A percentile compares a stretch with the other conserved stretches of the same genome.
Conservation (phyloP, 2,797 vertebrate species). For the Echeneis naucrates region DNA sequence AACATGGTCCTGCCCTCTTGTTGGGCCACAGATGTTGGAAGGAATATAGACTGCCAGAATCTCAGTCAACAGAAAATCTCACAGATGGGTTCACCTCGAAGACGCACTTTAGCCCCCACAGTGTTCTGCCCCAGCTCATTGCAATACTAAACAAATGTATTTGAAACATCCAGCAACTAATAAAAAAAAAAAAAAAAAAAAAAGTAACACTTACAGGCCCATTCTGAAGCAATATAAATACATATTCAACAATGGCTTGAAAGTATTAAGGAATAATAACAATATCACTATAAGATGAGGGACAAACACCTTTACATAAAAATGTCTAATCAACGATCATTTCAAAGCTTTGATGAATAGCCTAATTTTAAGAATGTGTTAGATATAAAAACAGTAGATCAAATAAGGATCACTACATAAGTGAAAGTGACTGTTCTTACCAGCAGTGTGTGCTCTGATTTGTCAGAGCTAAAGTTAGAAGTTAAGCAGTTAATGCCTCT, state of each 20-base stretch:
- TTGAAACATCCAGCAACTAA: conserved; percentile 56
- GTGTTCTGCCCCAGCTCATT: neutral
- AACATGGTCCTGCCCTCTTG: conserved; percentile 10
- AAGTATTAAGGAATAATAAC: conserved; percentile 50
- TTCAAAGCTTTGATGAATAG: conserved; percentile 4
- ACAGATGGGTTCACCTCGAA: conserved; percentile 26
- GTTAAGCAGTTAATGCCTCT: conserved; percentile 56
- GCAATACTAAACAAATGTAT: conserved; percentile 56
- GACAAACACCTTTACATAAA: conserved; percentile 10
- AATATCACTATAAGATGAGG: conserved; percentile 46
- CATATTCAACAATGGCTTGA: conserved; percentile 48
- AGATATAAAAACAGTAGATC: conserved; percentile 36
- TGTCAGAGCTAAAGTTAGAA: conserved; percentile 34
- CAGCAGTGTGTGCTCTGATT: conserved; percentile 12
- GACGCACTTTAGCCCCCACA: neutral
- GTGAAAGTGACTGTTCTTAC: conserved; percentile 21
- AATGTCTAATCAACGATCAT: conserved; percentile 23
- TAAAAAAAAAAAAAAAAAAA: too few species aligned
- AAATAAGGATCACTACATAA: conserved; percentile 37
- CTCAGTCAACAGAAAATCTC: neutral
- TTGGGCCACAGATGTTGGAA: conserved; percentile 26
- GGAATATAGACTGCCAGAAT: conserved; percentile 18
- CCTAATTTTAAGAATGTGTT: too few species aligned
- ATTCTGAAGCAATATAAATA: conserved; percentile 70
- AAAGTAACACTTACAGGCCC: conserved; percentile 51